phyloP scores from a whole-genome alignment of 2,888 invertebrate species.

The Myopa testacea region DNA sequence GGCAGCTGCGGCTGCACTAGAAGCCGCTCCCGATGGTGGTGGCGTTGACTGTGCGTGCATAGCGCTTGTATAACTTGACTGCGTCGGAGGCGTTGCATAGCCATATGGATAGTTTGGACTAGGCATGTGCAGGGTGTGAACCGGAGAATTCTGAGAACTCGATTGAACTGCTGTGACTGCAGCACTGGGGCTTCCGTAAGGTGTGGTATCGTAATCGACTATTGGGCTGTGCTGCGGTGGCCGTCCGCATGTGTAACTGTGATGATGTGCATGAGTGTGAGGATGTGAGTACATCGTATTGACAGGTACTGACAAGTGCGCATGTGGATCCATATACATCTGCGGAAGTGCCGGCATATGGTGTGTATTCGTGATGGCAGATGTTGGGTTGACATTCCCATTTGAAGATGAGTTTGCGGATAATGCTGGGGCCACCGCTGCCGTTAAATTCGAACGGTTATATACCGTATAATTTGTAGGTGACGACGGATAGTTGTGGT shows the following conservation, averaged over 20 bases:
- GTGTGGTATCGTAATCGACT: conserved; percentile 38
- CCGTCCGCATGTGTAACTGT: conserved; percentile 43
- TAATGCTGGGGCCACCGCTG: conserved; percentile 57
- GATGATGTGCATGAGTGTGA: conserved; percentile 43
- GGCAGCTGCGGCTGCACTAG: conserved; percentile 40
- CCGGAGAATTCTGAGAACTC: conserved; percentile 44
- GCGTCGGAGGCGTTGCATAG: conserved; percentile 56
- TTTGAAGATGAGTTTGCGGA: conserved; percentile 57
- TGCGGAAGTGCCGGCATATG: conserved; percentile 51
- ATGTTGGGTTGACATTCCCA: conserved; percentile 33
- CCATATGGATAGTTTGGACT: conserved; percentile 76
- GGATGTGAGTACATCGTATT: conserved; percentile 66
- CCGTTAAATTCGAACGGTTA: conserved; percentile 68
- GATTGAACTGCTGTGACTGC: conserved; percentile 58
- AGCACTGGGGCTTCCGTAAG: conserved; percentile 63
- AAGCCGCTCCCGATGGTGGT: conserved; percentile 43
- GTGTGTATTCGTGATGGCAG: conserved; percentile 46
- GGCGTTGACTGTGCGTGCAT: conserved; percentile 46
- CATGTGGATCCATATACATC: conserved; percentile 69
- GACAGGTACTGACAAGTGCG: conserved; percentile 67
- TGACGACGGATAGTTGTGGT: conserved; percentile 47
- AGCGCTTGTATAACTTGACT: conserved; percentile 48
- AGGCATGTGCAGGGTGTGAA: conserved; percentile 75
- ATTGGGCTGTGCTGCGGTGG: conserved; percentile 57
- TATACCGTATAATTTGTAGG: conserved; percentile 51